Evolutionary conservation across 2,888 invertebrate genomes (phyloP).

Genomic region (Thecocarcelia acutangulata): DNA sequence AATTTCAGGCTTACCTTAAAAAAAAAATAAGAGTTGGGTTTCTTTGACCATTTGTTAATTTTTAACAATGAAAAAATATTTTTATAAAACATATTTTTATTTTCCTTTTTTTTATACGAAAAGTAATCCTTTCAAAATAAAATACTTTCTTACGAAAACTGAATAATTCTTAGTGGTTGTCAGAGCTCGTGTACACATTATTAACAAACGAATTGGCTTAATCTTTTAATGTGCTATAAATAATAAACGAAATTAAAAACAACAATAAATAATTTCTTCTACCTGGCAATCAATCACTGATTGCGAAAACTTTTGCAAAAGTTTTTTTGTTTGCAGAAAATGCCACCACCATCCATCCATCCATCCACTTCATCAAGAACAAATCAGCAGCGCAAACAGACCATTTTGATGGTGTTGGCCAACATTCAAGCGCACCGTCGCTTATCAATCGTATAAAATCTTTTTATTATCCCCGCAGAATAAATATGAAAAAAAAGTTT

Average conservation of each 20-base stretch:
- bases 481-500: neutral
- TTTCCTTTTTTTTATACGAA: no score
- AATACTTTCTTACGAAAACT: no score
- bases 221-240: constrained; percentile 34
- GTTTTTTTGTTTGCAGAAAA: neutral
- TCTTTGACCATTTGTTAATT: no score
- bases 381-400: constrained; percentile 16
- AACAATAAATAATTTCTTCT: constrained; percentile 43
- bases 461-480: constrained; percentile 56
- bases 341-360: no score
- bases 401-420: constrained; percentile 22
- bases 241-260: constrained; percentile 24
- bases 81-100: no score
- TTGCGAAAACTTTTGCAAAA: constrained; percentile 1
- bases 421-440: constrained; percentile 51
- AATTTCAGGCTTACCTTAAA: no score
- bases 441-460: constrained; percentile 62
- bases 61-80: no score
- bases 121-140: no score
- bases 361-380: constrained; percentile 14
- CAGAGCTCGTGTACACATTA: no score
- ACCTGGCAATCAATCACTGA: constrained; percentile 52
- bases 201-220: neutral
- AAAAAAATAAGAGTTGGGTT: no score
- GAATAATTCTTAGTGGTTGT: no score